Evolutionary conservation across 1,140 invertebrate genomes (phyloP), one percentile per base, ranked within the genome.

Genomic region (Cydia amplana): DNA sequence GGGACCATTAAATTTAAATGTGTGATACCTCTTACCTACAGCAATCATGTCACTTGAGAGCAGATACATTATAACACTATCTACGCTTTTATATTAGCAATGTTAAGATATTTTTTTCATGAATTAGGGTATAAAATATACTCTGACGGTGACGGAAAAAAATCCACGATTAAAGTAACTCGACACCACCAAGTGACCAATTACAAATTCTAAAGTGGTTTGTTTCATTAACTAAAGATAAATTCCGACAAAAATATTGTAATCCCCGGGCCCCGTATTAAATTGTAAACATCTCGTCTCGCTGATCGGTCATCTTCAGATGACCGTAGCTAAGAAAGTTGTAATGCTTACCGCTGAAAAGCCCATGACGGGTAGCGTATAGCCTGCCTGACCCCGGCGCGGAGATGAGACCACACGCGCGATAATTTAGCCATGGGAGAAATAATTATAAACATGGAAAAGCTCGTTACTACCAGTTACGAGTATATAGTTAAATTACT

Each of bases 361-460:
- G 55, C 55, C 20, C 10, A 60, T 60, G 55, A 60, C 55, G 55
- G 55, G 55, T 60, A 60, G 55, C 55, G 55, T 20, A 49, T 49
- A 60, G 18, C 55, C 55, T 55, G 55, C 55, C 55, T 23, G 55
- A 60, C 55, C 55, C 55, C 55, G 16, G 55, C 55, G 18, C 20
- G 9, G 55, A 60, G 55, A 60, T 60, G 55, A 60, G 18, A 60
- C 55, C 55, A 60, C 55, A 60, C 55, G 55, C 55, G 55, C 55
- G 55, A 60, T 60, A 23, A 60, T 60, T 9, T 12, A 23, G 55
- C 55, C 20, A 23, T 4, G 20, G 55, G 55, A 60, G 55, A 60
- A 60, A 60, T 60, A 60, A 60, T 60, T 60, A 60, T 23, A 60
- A 60, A 60, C 20, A 55, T 55, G 51, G n/a, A 55, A 55, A 55